Evolutionary conservation across 2,113 vertebrate genomes (phyloP).

Genomic region (Brienomyrus brachyistius): DNA sequence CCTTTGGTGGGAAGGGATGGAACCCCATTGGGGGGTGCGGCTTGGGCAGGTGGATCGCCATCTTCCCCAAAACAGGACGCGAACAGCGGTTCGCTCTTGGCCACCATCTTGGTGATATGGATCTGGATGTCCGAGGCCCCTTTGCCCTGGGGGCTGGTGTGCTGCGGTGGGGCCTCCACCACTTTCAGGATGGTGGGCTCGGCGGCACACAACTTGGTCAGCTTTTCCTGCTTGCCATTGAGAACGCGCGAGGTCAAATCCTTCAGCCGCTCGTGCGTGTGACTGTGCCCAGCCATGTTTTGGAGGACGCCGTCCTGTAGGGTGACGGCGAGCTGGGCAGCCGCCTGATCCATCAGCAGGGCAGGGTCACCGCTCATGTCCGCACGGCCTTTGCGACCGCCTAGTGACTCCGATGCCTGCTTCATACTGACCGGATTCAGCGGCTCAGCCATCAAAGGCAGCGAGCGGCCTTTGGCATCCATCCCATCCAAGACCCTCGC

Average conservation of each 20-base stretch:
- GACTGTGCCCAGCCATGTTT: conserved; percentile 75
- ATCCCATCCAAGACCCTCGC: conserved; percentile 52
- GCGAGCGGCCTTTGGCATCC: conserved; percentile 70
- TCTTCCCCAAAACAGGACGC: conserved; percentile 75
- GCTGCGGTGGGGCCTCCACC: conserved; percentile 64
- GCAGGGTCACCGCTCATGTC: conserved; percentile 77
- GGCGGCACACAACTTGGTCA: conserved; percentile 62
- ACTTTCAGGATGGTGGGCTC: conserved; percentile 72
- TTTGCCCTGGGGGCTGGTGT: conserved; percentile 64
- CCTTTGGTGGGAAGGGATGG: conserved; percentile 44
- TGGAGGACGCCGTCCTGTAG: conserved; percentile 80
- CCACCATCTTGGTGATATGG: conserved; percentile 82
- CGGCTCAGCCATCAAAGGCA: conserved; percentile 73
- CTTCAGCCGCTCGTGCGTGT: conserved; percentile 72
- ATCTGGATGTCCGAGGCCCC: conserved; percentile 79
- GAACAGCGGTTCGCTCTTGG: conserved; percentile 73
- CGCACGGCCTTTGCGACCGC: conserved; percentile 66
- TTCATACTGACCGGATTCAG: conserved; percentile 81
- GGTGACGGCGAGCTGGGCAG: conserved; percentile 72
- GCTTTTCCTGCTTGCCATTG: conserved; percentile 76
- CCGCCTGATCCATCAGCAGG: conserved; percentile 76
- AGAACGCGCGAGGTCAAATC: conserved; percentile 86
- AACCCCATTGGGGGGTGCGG: conserved; percentile 32
- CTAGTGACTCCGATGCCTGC: conserved; percentile 77
- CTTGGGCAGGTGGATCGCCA: conserved; percentile 48